Conservation (phyloP, 2,113 vertebrate species). For the Leucopsar rothschildi region DNA sequence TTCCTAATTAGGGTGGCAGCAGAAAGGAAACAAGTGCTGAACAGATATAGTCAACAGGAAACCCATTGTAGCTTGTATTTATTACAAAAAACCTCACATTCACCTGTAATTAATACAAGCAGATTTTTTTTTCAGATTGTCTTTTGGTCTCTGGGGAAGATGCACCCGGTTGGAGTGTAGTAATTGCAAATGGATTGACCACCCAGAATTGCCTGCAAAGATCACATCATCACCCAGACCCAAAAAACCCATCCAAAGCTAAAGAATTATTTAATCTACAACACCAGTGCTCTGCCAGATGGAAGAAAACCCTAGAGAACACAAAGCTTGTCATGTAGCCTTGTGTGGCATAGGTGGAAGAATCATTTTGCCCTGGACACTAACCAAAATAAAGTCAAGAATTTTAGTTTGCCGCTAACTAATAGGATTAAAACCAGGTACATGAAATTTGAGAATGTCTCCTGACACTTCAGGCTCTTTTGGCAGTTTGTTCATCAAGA, state of each 20-base stretch:
- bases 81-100: neutral
- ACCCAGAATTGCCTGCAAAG: neutral
- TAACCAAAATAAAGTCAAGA: slow-evolving; percentile 10
- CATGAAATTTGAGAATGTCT: neutral
- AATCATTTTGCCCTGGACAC: neutral
- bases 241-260: neutral
- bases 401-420: neutral
- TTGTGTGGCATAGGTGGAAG: neutral
- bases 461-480: neutral
- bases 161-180: neutral
- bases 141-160: neutral
- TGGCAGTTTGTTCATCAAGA: neutral
- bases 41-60: neutral
- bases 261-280: neutral
- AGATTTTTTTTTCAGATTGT: neutral
- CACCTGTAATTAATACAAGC: neutral
- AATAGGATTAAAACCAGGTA: slow-evolving; percentile 21
- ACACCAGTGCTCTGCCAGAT: neutral
- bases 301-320: neutral
- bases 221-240: neutral
- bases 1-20: neutral
- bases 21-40: neutral
- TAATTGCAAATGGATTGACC: neutral
- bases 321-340: neutral
- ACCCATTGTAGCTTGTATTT: neutral